Evolutionary conservation across 2,113 vertebrate genomes (phyloP).

Genomic region (Periophthalmus modestus): DNA sequence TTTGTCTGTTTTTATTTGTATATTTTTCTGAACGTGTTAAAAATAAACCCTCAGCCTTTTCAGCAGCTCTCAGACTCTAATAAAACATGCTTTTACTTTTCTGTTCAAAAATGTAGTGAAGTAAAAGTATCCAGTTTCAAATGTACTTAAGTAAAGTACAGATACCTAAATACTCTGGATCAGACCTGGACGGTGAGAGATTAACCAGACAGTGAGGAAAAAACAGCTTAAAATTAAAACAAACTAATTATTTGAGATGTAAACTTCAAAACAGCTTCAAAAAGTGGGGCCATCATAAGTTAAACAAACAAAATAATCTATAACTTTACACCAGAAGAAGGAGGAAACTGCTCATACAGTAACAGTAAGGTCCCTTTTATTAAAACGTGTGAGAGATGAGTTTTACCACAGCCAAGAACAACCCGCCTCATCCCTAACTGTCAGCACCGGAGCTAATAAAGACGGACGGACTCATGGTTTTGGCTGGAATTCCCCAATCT

Average conservation of each 20-base stretch:
- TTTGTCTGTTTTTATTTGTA: too few species aligned
- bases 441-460: slow-evolving; percentile 28
- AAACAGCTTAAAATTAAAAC: neutral
- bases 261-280: neutral
- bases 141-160: too few species aligned
- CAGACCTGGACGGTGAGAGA: too few species aligned
- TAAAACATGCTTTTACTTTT: too few species aligned
- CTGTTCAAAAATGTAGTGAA: too few species aligned
- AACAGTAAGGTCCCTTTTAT: neutral
- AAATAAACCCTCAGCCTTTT: too few species aligned
- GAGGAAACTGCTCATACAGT: neutral
- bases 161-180: too few species aligned
- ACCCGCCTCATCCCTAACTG: neutral
- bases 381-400: slow-evolving; percentile 1
- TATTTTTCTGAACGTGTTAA: too few species aligned
- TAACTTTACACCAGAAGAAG: neutral
- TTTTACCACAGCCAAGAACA: slow-evolving; percentile 6
- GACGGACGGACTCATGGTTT: slow-evolving; percentile 56
- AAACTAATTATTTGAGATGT: neutral
- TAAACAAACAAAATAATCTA: neutral
- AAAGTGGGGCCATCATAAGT: too few species aligned
- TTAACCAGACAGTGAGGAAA: too few species aligned
- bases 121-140: too few species aligned
- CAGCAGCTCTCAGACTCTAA: too few species aligned
- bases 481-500: slow-evolving; percentile 50